These are phyloP conservation scores for Ctenopoma kingsleyae DNA, from an alignment of 2,797 vertebrate species.

Conservation along the genomic window DNA sequence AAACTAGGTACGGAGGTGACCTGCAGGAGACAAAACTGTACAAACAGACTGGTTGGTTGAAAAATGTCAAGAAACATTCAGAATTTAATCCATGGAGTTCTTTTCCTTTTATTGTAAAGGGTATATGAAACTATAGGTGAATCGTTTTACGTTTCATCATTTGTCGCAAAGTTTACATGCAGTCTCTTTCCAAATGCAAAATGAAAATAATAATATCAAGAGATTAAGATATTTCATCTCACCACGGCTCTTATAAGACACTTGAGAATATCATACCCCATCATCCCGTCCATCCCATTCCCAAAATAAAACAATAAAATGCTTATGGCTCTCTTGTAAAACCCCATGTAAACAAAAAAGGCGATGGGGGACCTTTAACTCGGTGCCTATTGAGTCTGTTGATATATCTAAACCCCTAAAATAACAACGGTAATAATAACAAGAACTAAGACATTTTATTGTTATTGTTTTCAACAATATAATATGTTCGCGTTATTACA, in stretches of 20 bases:
- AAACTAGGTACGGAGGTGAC: neutral
- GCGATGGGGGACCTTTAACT: constrained; percentile 64
- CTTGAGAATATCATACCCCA: constrained; percentile 73
- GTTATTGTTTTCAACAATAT: constrained; percentile 85
- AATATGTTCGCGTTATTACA: constrained; percentile 78
- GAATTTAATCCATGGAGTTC: constrained; percentile 74
- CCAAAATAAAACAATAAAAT: constrained; percentile 34
- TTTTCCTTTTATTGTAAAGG: constrained; percentile 86
- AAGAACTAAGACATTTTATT: constrained; percentile 87
- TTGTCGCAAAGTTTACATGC: constrained; percentile 87
- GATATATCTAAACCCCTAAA: constrained; percentile 71
- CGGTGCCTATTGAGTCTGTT: constrained; percentile 65
- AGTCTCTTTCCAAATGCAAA: constrained; percentile 83
- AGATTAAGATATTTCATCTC: constrained; percentile 78
- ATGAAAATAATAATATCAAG: constrained; percentile 77
- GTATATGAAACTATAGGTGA: constrained; percentile 88
- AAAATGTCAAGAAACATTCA: constrained; percentile 42
- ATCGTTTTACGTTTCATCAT: constrained; percentile 82
- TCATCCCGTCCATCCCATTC: constrained; percentile 24
- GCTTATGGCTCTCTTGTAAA: constrained; percentile 80
- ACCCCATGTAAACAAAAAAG: constrained; percentile 80
- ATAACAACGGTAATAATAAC: constrained; percentile 79
- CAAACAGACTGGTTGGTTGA: neutral
- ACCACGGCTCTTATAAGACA: constrained; percentile 78
- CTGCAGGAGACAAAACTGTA: neutral